A percentile compares a stretch with the other conserved stretches of the same genome.
Evolutionary conservation across 2,888 invertebrate species (phyloP).

Genomic region (Lumbricus terrestris): DNA sequence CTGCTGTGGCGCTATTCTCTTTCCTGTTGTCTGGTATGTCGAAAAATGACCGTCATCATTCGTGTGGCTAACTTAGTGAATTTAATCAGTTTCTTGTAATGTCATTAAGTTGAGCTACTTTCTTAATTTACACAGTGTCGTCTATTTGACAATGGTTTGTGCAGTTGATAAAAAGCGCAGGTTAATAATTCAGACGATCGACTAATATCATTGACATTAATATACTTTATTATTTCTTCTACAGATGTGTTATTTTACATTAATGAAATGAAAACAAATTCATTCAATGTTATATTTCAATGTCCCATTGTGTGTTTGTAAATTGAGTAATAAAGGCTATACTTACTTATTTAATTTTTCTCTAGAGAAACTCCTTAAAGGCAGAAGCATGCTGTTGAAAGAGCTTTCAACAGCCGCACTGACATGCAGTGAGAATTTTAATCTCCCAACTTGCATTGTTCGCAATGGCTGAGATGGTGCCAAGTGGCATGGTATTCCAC

Average conservation of each 20-base stretch:
- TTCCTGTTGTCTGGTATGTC: conserved; percentile 89
- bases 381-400: background rate
- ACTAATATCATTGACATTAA: too few relatives aligned
- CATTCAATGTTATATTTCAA: too few relatives aligned
- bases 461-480: background rate
- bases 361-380: background rate
- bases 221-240: too few relatives aligned
- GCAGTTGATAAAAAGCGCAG: background rate
- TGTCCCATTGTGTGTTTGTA: too few relatives aligned
- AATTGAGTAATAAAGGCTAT: too few relatives aligned
- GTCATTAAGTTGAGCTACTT: background rate
- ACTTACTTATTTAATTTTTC: background rate
- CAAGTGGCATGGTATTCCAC: background rate
- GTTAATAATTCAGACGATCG: background rate
- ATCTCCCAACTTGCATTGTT: background rate
- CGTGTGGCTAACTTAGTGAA: background rate
- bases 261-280: too few relatives aligned
- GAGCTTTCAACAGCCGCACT: background rate
- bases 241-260: too few relatives aligned
- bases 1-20: conserved; percentile 92
- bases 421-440: too few relatives aligned
- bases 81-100: background rate
- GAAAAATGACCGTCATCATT: background rate
- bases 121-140: background rate
- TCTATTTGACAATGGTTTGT: background rate